Percentiles rank a stretch among this genome's conserved stretches.
phyloP scores from a whole-genome alignment of 2,113 vertebrate genomes.

The Austrofundulus limnaeus region DNA sequence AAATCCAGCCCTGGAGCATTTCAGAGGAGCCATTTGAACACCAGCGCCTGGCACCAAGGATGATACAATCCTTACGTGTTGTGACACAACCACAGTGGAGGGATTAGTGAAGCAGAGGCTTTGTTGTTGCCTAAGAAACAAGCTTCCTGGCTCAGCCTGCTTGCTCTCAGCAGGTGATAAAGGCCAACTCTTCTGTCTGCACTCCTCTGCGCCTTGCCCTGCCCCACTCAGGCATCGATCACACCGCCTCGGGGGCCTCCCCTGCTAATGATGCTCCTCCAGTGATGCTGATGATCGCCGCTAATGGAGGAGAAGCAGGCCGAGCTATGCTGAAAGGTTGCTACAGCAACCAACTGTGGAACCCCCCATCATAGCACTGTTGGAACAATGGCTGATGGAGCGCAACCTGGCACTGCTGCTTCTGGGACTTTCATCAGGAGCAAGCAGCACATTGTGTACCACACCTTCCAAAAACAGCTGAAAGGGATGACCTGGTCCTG shows the following conservation, averaged over 20 bases:
- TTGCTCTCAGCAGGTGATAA: constrained; percentile 21
- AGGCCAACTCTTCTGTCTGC: constrained; percentile 25
- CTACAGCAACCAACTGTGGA: constrained; percentile 60
- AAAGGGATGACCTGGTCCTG: too few relatives aligned
- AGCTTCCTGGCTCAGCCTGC: not conserved
- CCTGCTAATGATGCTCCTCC: constrained; percentile 58
- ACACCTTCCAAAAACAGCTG: too few relatives aligned
- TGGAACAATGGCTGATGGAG: constrained; percentile 53
- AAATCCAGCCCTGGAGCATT: constrained; percentile 9
- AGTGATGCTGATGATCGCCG: constrained; percentile 59
- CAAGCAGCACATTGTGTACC: not conserved
- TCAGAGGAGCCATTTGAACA: constrained; percentile 30
- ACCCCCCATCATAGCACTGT: constrained; percentile 40
- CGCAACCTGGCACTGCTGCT: constrained; percentile 24
- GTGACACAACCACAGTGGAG: constrained; percentile 45
- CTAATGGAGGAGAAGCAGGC: constrained; percentile 54
- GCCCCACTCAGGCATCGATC: constrained; percentile 47
- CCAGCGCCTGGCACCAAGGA: constrained; percentile 32
- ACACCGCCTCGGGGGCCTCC: constrained; percentile 44
- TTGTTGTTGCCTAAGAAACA: constrained; percentile 60
- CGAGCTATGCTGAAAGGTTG: constrained; percentile 61
- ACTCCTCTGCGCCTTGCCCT: constrained; percentile 25
- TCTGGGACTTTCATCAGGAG: constrained; percentile 3
- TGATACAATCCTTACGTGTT: constrained; percentile 50
- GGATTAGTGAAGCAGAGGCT: constrained; percentile 31